Percentiles rank a stretch among this genome's conserved stretches.
Evolutionary conservation across 2,888 invertebrate species (phyloP).

Genomic region (Ennomos fuscantarius): DNA sequence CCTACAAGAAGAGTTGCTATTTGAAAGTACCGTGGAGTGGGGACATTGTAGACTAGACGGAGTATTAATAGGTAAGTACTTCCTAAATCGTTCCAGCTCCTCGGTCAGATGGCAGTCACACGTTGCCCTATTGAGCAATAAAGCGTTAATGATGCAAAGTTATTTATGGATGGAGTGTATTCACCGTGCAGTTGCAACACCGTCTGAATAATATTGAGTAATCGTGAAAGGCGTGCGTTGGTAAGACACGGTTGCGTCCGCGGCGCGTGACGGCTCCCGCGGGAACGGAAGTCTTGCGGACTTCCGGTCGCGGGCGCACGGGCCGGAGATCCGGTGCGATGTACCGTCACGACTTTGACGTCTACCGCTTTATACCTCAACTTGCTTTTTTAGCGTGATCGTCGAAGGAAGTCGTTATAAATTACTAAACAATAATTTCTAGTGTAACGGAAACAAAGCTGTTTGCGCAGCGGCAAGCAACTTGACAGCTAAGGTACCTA

Average conservation of each 20-base stretch:
- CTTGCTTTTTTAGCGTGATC: slow-evolving; percentile 26
- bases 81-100: slow-evolving; percentile 14
- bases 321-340: slow-evolving; percentile 77
- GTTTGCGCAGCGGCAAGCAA: background rate
- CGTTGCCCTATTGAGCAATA: slow-evolving; percentile 32
- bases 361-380: slow-evolving; percentile 32
- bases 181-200: slow-evolving; percentile 35
- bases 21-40: too few species aligned
- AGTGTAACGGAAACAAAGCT: slow-evolving; percentile 11
- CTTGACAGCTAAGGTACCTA: background rate
- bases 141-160: slow-evolving; percentile 31
- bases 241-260: slow-evolving; percentile 61
- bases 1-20: too few species aligned
- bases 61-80: background rate
- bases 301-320: slow-evolving; percentile 66
- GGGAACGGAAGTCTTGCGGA: slow-evolving; percentile 83
- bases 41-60: too few species aligned
- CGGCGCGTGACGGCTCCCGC: slow-evolving; percentile 76
- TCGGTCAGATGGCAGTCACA: slow-evolving; percentile 24
- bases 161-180: slow-evolving; percentile 34
- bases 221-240: slow-evolving; percentile 62
- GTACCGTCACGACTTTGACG: slow-evolving; percentile 55
- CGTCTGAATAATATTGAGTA: slow-evolving; percentile 40
- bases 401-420: slow-evolving; percentile 24
- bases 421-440: slow-evolving; percentile 16